phyloP scores from a whole-genome alignment of 2,888 invertebrate genomes.

The Mythimna pallens region DNA sequence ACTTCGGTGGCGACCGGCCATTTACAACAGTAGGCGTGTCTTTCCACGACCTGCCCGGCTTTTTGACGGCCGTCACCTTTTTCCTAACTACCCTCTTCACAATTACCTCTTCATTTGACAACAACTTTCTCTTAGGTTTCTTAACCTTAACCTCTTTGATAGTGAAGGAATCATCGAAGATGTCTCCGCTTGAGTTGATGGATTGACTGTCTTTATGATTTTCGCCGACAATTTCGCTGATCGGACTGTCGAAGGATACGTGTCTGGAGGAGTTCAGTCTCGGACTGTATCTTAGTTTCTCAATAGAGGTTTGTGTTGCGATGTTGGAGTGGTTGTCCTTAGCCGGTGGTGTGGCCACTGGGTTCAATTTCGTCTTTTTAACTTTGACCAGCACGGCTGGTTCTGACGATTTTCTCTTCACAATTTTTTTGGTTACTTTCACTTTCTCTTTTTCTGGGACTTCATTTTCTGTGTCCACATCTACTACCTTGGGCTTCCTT shows the following conservation, averaged over 20 bases:
- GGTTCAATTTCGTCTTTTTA: constrained; percentile 79
- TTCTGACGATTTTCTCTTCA: constrained; percentile 80
- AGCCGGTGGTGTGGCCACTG: constrained; percentile 82
- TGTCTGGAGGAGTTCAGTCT: constrained; percentile 69
- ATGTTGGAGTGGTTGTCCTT: constrained; percentile 83
- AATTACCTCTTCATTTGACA: constrained; percentile 78
- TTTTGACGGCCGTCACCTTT: constrained; percentile 78
- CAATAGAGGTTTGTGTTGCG: constrained; percentile 84
- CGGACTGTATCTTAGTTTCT: constrained; percentile 73
- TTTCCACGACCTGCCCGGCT: constrained; percentile 80
- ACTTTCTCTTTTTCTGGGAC: constrained; percentile 67
- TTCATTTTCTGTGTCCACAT: constrained; percentile 77
- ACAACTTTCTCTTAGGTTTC: constrained; percentile 79
- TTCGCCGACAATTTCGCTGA: constrained; percentile 78
- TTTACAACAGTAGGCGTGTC: constrained; percentile 81
- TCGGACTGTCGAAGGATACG: constrained; percentile 84
- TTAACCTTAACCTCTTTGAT: constrained; percentile 81
- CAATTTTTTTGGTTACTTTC: constrained; percentile 66
- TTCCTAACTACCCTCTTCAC: constrained; percentile 83
- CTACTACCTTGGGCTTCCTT: constrained; percentile 64
- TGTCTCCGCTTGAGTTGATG: constrained; percentile 82
- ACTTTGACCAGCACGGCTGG: constrained; percentile 77
- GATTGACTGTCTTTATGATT: constrained; percentile 67
- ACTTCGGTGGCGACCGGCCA: constrained; percentile 82
- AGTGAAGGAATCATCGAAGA: constrained; percentile 86